Base-by-base conservation (phyloP, 2,113 vertebrate genomes). In the Otocyon megalotis region DNA sequence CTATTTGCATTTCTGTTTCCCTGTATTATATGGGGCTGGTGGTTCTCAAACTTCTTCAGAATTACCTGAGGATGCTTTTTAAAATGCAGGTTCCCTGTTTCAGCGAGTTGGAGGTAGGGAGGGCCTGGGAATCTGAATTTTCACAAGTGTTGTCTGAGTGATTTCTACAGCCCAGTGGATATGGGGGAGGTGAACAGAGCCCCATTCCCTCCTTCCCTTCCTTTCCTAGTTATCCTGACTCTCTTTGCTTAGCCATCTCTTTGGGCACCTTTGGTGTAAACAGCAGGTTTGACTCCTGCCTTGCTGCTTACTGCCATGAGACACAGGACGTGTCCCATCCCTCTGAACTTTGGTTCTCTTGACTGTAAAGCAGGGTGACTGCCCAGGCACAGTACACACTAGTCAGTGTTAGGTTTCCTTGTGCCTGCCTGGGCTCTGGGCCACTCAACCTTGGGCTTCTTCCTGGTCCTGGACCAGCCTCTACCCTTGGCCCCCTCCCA, bases 351-450 rank as follows among this genome's bases (percentile, higher is more conserved):
- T n/a, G 3, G 60, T 50, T n/a, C 92, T 72, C 85, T 60, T 87
- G n/a, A 30, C 74, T 37, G 2, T 60, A n/a, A 89, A 81, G 17
- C 62, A 35, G 20, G 48, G 56, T 19, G 58, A 54, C 4, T 5
- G 19, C 16, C 1, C 0, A 13, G 16, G 26, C 13, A 24, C 19
- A 5, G 4, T 15, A 4, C 4, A 3, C 1, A 0, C 24, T 14
- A 16, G 30, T 30, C 5, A 8, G 28, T 4, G 10, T 24, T 12
- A 17, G 22, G 37, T 19, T 37, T 20, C 72, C 62, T 19, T n/a
- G 72, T 56, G 62, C 81, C 24, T 3, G n/a, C 11, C 20, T 0
- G n/a, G 79, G 72, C 30, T 89, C 83, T n/a, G 15, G 2, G 16
- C 24, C 3, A 13, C 22, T 30, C 28, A 4, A 2, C 54, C 28